Percentiles rank a stretch among this genome's conserved stretches.
Evolutionary conservation across 1,140 invertebrate genomes (phyloP).

Genomic region (Drosophila obscura): DNA sequence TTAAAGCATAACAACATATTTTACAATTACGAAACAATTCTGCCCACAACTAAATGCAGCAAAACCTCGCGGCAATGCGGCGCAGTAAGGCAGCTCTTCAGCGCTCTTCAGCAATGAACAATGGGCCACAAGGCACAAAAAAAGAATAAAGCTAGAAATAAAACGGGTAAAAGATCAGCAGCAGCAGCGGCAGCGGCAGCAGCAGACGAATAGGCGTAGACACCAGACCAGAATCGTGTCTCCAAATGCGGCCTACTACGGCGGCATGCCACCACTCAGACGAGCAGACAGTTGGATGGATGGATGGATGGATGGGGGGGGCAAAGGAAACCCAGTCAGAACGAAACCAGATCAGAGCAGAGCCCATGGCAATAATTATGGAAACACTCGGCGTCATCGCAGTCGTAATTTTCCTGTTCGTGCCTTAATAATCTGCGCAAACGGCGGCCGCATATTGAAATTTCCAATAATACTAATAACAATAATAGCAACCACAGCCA

Average conservation of each 20-base stretch:
- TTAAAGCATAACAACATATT: slow-evolving; percentile 77
- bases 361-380: slow-evolving; percentile 78
- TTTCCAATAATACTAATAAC: slow-evolving; percentile 58
- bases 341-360: slow-evolving; percentile 72
- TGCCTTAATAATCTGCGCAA: slow-evolving; percentile 75
- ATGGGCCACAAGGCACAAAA: slow-evolving; percentile 44
- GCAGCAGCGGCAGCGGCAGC: background rate
- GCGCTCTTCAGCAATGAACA: slow-evolving; percentile 63
- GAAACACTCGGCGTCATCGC: slow-evolving; percentile 59
- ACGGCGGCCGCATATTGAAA: slow-evolving; percentile 73
- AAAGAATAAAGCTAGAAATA: slow-evolving; percentile 13
- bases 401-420: slow-evolving; percentile 61
- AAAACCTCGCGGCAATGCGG: slow-evolving; percentile 24
- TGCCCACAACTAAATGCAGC: slow-evolving; percentile 65
- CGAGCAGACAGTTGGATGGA: slow-evolving; percentile 16
- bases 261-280: slow-evolving; percentile 46
- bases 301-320: no score
- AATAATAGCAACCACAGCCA: slow-evolving; percentile 60
- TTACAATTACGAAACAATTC: slow-evolving; percentile 80
- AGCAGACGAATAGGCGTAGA: slow-evolving; percentile 72
- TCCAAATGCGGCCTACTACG: slow-evolving; percentile 52
- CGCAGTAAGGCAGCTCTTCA: no score
- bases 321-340: slow-evolving; percentile 28
- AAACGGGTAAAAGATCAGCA: slow-evolving; percentile 7
- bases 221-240: slow-evolving; percentile 52